phyloP scores from a whole-genome alignment of 2,797 vertebrate genomes.

The Oreochromis grahami region DNA sequence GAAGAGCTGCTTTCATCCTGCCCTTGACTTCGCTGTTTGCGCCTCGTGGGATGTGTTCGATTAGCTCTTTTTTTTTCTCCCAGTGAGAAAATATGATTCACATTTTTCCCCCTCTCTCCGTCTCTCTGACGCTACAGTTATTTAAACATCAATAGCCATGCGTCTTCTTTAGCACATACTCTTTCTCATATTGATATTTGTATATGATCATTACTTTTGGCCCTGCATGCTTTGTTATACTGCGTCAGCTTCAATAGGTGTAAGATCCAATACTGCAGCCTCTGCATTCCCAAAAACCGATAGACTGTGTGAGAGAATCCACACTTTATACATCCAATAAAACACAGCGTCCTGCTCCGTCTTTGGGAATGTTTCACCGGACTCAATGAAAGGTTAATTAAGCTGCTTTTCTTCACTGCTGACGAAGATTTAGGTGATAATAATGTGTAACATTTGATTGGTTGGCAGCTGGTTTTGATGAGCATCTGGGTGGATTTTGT shows the following conservation, averaged over 20 bases:
- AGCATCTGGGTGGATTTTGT: neutral
- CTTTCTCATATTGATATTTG: conserved; percentile 83
- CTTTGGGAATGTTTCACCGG: neutral
- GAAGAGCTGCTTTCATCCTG: conserved; percentile 46
- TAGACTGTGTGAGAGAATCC: conserved; percentile 38
- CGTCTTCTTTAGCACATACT: conserved; percentile 80
- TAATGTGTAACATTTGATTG: neutral
- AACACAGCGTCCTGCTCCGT: neutral
- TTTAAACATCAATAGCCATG: conserved; percentile 84
- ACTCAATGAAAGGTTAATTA: neutral
- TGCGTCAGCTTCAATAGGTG: conserved; percentile 74
- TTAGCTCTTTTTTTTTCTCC: conserved; percentile 44
- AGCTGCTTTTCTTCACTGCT: neutral
- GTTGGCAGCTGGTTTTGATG: neutral
- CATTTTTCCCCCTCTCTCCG: conserved; percentile 58
- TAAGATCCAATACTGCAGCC: conserved; percentile 78
- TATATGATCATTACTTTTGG: conserved; percentile 82
- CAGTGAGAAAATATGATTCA: conserved; percentile 67
- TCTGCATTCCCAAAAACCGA: conserved; percentile 67
- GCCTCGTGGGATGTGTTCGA: conserved; percentile 65
- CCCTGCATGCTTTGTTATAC: conserved; percentile 73
- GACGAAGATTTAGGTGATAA: neutral
- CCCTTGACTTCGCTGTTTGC: conserved; percentile 58
- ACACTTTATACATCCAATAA: conserved; percentile 13
- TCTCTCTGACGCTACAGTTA: conserved; percentile 77